Base-by-base conservation (phyloP, 2,797 vertebrate genomes). In the Hippoglossus hippoglossus region DNA sequence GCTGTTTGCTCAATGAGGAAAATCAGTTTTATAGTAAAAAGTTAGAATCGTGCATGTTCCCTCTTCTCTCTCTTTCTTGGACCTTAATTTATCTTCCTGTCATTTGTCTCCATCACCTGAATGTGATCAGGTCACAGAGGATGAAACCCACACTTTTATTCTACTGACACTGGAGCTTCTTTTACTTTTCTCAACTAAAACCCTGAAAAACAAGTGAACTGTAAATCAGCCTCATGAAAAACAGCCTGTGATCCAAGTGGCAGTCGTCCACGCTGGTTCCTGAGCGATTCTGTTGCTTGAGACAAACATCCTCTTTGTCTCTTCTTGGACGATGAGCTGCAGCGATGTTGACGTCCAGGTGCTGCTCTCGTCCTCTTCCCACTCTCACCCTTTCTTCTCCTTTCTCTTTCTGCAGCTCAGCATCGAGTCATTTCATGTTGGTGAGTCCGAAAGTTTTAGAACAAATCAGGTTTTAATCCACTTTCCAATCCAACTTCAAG, bases 241-340 rank as follows among this genome's bases (percentile, higher is more conserved):
- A 9, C 18, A n/a, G 8, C 73, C 25, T 46, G 11, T 11, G 78
- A 55, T 81, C 84, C 73, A 81, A 70, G 79, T 71, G 78, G 69
- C 77, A 6, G 47, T 53, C 67, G 34, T 90, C 91, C 92, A 84
- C 86, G 82, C 84, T 73, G 67, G 79, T 86, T 94, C 86, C 87
- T 92, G 85, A 90, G 88, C 67, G 87, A 85, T 87, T 82, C 49
- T 24, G 83, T 69, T 78, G 80, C 73, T 72, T 85, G 84, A 84
- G 71, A 81, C 80, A 24, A 71, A 91, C 86, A 69, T 90, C 89
- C 63, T 88, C 73, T 89, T 92, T 95, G 93, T 94, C 95, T 91
- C 85, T 78, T 87, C 67, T 86, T 74, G 81, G 73, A 66, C 87
- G 90, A 93, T 80, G 90, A 90, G 85, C 84, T 75, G 80, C 89